Percentiles rank a stretch among this genome's conserved stretches.
These are phyloP conservation scores for Altica lythri DNA, from an alignment of 2,888 invertebrate species.

Conservation along the genomic window DNA sequence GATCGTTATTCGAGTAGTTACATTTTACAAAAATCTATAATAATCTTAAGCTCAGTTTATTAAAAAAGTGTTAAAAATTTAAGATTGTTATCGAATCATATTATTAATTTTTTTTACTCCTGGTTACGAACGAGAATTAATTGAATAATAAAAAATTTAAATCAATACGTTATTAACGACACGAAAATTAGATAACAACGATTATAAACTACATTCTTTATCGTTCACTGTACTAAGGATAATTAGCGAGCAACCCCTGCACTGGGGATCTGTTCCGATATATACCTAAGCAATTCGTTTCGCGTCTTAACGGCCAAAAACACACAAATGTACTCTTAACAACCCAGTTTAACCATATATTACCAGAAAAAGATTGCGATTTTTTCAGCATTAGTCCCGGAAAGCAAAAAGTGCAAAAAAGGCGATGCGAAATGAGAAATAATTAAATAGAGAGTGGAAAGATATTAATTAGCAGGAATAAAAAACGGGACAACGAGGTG, in stretches of 20 bases:
- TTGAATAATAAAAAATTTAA: no score
- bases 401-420: constrained; percentile 8
- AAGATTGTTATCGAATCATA: no score
- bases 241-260: background rate
- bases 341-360: constrained; percentile 7
- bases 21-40: no score
- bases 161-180: no score
- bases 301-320: constrained; percentile 6
- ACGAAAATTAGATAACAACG: no score
- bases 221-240: no score
- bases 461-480: constrained; percentile 4
- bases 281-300: constrained; percentile 3
- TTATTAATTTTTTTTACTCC: no score
- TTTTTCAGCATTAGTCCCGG: constrained; percentile 5
- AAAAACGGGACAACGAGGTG: background rate
- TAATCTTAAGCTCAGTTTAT: no score
- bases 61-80: no score
- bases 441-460: constrained; percentile 11
- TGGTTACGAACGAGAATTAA: no score
- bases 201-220: no score
- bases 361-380: constrained; percentile 12
- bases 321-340: constrained; percentile 8
- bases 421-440: constrained; percentile 1
- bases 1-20: no score
- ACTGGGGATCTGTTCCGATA: background rate